Percentiles rank a stretch among this genome's conserved stretches.
phyloP scores from a whole-genome alignment of 2,888 invertebrate species.

The Pantelozetes paolii region DNA sequence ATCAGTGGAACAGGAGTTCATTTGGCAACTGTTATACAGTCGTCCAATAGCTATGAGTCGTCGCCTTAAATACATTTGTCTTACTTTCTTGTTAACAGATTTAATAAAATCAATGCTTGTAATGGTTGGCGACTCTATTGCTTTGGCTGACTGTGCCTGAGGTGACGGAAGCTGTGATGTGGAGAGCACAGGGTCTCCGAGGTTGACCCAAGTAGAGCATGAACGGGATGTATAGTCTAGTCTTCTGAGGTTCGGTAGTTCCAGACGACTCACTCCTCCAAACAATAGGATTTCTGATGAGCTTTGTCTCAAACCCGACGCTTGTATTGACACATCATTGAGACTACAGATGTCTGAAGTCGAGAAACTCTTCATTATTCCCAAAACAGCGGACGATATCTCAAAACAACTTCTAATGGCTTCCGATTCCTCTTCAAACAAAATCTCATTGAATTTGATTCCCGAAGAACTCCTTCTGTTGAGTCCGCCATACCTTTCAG shows the following conservation, averaged over 20 bases:
- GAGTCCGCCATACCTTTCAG: slow-evolving; percentile 45
- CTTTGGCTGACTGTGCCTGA: slow-evolving; percentile 56
- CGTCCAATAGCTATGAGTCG: slow-evolving; percentile 71
- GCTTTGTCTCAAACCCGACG: slow-evolving; percentile 50
- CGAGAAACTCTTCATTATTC: slow-evolving; percentile 77
- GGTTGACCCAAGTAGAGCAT: slow-evolving; percentile 81
- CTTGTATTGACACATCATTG: slow-evolving; percentile 47
- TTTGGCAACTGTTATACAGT: slow-evolving; percentile 71
- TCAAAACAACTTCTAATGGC: slow-evolving; percentile 73
- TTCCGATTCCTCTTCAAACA: slow-evolving; percentile 72
- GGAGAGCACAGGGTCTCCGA: slow-evolving; percentile 64
- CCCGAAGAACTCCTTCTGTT: slow-evolving; percentile 29
- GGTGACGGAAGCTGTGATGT: slow-evolving; percentile 79
- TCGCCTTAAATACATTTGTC: slow-evolving; percentile 74
- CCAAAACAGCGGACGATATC: slow-evolving; percentile 67
- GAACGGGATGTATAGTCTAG: slow-evolving; percentile 60
- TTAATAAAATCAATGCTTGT: slow-evolving; percentile 63
- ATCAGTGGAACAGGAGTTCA: slow-evolving; percentile 59
- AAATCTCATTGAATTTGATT: slow-evolving; percentile 55
- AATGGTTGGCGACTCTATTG: slow-evolving; percentile 41
- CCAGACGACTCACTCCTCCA: slow-evolving; percentile 41
- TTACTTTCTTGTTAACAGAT: slow-evolving; percentile 75
- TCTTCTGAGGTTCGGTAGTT: slow-evolving; percentile 20
- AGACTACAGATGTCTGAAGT: slow-evolving; percentile 67
- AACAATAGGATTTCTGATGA: slow-evolving; percentile 50